Percentiles rank a stretch among this genome's conserved stretches.
phyloP scores from a whole-genome alignment of 2,888 invertebrate genomes.

The Cephus spinipes region DNA sequence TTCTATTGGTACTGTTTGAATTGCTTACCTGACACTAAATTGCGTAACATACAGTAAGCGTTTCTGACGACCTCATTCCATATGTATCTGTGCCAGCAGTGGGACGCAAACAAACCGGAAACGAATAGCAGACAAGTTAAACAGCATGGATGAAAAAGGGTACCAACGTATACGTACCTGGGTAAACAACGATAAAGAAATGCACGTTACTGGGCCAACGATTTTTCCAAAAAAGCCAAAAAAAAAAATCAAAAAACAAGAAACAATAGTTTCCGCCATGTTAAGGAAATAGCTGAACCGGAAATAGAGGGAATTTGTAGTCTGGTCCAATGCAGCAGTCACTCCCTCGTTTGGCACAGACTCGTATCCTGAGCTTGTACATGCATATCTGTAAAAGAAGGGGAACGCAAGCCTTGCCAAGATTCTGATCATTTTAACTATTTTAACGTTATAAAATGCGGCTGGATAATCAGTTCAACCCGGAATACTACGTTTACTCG shows the following conservation, averaged over 20 bases:
- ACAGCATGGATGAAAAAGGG: neutral
- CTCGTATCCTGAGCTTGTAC: neutral
- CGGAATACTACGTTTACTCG: neutral
- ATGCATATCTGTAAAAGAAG: neutral
- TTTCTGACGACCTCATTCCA: conserved; percentile 8
- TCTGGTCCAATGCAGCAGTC: neutral
- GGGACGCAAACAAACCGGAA: neutral
- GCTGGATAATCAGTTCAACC: neutral
- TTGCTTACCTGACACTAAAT: neutral
- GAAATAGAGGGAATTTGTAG: neutral
- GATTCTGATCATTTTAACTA: neutral
- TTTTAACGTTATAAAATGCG: neutral
- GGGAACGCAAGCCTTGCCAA: neutral
- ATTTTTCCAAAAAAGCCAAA: neutral
- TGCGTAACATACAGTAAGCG: neutral
- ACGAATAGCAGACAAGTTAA: neutral
- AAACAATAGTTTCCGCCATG: conserved; percentile 21
- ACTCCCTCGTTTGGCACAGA: conserved; percentile 10
- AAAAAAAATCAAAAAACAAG: conserved; percentile 14
- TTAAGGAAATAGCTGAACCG: conserved; percentile 4
- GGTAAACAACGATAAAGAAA: neutral
- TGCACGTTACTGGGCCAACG: neutral
- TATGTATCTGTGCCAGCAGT: conserved; percentile 14
- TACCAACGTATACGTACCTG: neutral
- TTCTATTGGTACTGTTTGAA: neutral